phyloP scores from a whole-genome alignment of 64 coral and sea anemone genomes.

The Acropora tenuis region DNA sequence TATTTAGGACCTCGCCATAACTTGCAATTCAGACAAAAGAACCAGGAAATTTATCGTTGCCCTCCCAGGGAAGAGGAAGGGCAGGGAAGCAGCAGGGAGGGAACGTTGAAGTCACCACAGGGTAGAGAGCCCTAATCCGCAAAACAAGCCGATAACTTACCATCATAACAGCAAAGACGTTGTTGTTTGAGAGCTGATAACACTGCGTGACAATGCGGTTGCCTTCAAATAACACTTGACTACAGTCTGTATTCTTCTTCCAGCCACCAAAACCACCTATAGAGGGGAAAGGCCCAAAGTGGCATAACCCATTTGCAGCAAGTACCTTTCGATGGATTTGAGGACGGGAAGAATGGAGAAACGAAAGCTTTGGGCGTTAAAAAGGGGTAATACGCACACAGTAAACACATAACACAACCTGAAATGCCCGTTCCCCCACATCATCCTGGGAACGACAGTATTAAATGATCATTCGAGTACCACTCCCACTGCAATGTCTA shows the following conservation, averaged over 20 bases:
- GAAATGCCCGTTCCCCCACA: no score
- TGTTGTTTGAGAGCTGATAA: conserved; percentile 27
- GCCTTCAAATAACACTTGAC: conserved; percentile 16
- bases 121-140: neutral
- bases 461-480: no score
- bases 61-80: neutral
- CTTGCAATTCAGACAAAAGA: no score
- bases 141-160: neutral
- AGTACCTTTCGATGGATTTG: no score
- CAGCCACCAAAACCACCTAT: conserved; percentile 70
- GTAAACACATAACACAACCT: no score
- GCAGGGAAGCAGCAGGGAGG: no score
- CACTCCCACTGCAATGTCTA: no score
- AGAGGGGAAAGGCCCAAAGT: neutral
- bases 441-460: no score
- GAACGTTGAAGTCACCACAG: neutral
- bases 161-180: conserved; percentile 88
- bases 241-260: conserved; percentile 68
- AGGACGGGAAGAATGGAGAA: no score
- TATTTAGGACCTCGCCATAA: neutral
- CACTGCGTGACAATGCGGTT: conserved; percentile 69
- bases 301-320: no score
- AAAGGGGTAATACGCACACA: neutral
- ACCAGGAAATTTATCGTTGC: no score
- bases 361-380: neutral